Evolutionary conservation across 2,113 vertebrate species (phyloP).

Genomic region (Eptatretus burgeri): DNA sequence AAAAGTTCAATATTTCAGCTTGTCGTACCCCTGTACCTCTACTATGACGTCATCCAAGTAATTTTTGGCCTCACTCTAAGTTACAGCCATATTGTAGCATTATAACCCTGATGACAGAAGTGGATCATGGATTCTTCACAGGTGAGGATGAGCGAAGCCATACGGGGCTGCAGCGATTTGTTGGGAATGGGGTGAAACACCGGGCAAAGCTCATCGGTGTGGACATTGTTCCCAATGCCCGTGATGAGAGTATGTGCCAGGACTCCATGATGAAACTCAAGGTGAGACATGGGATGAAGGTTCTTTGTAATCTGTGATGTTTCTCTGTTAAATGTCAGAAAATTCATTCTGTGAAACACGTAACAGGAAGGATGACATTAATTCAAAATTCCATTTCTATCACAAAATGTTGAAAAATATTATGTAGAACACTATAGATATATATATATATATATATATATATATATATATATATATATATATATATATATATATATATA

Average conservation of each 20-base stretch:
- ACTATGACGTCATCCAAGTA: too few species aligned
- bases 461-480: too few species aligned
- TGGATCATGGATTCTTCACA: too few species aligned
- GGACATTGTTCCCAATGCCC: conserved; percentile 53
- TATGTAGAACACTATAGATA: neutral
- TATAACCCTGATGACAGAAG: too few species aligned
- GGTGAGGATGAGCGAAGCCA: too few species aligned
- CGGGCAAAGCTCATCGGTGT: conserved; percentile 80
- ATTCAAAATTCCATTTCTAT: too few species aligned
- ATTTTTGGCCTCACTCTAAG: too few species aligned
- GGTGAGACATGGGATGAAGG: conserved; percentile 17
- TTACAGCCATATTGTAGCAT: too few species aligned
- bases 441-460: too few species aligned
- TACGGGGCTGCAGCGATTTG: conserved; percentile 24
- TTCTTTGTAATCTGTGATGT: neutral
- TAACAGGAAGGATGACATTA: neutral
- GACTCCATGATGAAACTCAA: conserved; percentile 99
- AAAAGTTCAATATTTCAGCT: too few species aligned
- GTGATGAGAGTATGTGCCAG: conserved; percentile 91
- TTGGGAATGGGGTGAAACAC: conserved; percentile 66
- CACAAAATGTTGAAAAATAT: neutral
- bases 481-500: too few species aligned
- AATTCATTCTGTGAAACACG: neutral
- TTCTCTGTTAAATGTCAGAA: neutral
- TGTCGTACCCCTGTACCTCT: too few species aligned